phyloP scores from a whole-genome alignment of 1,140 invertebrate species.

The Heliconius melpomene region DNA sequence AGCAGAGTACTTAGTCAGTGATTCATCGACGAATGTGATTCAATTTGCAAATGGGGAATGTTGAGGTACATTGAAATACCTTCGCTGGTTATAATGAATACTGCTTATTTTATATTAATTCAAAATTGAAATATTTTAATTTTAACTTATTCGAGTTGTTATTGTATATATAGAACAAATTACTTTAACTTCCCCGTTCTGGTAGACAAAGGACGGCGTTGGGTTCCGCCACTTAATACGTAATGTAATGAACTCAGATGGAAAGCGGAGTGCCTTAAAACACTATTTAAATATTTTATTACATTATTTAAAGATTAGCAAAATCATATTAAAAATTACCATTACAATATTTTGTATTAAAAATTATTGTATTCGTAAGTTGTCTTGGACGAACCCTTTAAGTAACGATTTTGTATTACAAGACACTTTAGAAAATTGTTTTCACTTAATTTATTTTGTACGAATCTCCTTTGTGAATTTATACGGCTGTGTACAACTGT shows the following conservation, averaged over 20 bases:
- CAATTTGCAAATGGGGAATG: constrained; percentile 4
- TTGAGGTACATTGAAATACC: not conserved
- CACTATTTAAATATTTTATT: too few relatives aligned
- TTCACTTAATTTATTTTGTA: not conserved
- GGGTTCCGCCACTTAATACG: too few relatives aligned
- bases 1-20: not conserved
- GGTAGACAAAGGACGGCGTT: too few relatives aligned
- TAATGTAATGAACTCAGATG: too few relatives aligned
- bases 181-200: too few relatives aligned
- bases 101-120: not conserved
- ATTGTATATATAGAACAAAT: too few relatives aligned
- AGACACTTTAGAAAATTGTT: not conserved
- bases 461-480: not conserved
- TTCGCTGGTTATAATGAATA: not conserved
- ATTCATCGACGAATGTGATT: not conserved
- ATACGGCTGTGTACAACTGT: not conserved
- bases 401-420: not conserved
- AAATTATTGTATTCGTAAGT: not conserved
- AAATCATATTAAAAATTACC: too few relatives aligned
- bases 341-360: not conserved
- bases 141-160: not conserved
- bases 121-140: not conserved
- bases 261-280: too few relatives aligned
- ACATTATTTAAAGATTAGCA: too few relatives aligned
- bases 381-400: not conserved